Conservation (phyloP, 2,888 invertebrate genomes). For the Rugalucina vietnamica region DNA sequence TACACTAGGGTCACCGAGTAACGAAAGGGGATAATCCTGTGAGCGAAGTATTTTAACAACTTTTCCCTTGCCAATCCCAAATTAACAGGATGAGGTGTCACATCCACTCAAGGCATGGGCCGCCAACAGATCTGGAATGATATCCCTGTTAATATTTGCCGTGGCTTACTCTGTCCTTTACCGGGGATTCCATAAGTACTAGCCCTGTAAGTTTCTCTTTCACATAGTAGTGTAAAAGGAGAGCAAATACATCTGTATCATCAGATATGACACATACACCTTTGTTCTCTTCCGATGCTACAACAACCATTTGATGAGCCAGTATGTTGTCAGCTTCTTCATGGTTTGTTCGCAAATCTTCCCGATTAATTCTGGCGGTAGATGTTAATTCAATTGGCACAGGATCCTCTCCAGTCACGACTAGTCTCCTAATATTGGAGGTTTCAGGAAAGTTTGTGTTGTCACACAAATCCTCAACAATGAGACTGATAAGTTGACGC, state of each 20-base stretch:
- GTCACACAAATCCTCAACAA: background rate
- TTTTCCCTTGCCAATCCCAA: background rate
- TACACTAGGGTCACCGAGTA: background rate
- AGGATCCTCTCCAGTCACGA: background rate
- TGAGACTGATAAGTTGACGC: background rate
- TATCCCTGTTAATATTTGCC: too few relatives aligned
- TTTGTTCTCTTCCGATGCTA: background rate
- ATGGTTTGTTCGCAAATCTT: conserved; percentile 49
- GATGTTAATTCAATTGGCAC: background rate
- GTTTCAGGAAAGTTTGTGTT: background rate
- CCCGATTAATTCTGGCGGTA: background rate
- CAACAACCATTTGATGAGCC: conserved; percentile 35
- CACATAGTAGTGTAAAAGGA: conserved; percentile 25
- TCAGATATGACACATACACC: conserved; percentile 26
- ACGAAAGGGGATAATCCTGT: too few relatives aligned
- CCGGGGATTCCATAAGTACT: conserved; percentile 7
- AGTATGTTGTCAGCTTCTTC: conserved; percentile 58
- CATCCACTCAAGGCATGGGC: background rate
- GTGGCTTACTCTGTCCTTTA: too few relatives aligned
- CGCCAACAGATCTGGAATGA: too few relatives aligned
- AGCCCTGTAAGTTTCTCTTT: background rate
- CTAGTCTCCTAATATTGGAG: too few relatives aligned
- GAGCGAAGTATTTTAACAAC: too few relatives aligned
- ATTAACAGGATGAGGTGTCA: background rate
- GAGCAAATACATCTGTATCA: conserved; percentile 41